Evolutionary conservation across 1,140 invertebrate genomes (phyloP), one percentile per base, ranked within the genome.

Genomic region (Papilio polyxenes): DNA sequence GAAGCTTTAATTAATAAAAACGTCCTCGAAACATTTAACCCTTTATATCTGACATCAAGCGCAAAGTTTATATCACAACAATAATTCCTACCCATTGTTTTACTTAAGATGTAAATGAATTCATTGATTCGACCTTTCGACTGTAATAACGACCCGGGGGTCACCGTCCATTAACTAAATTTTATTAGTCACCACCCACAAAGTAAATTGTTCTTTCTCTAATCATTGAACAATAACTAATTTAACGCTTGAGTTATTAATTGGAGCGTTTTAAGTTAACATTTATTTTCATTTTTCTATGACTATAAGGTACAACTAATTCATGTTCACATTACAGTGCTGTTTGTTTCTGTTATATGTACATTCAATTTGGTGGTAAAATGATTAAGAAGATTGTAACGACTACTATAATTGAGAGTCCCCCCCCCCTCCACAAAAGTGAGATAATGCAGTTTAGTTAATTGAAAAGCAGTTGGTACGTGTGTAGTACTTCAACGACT

Each of bases 81-180:
- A 59, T 59, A n/a, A 56, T n/a, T 56, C 7, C 2, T 37, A 72
- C 37, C 23, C 65, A 40, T 72, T 72, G 65, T 72, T 37, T 37
- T 59, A 59, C 56, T 72, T 72, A 40, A 72, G 65, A 40, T 72
- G 65, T 72, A 72, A 72, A 72, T 72, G 31, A 72, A 72, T 72
- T 72, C 31, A 72, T 72, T 72, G 31, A 72, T 65, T 65, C 62
- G 62, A 23, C 62, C 20, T 65, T 65, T 65, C 62, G 20, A 72
- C 65, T 72, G 11, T 72, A 72, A 65, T 65, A 65, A 72, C 31
- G 31, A 40, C 65, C 65, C 65, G 65, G 65, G 62, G 65, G 23
- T 17, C 11, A 40, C 65, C 65, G 31, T 72, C 65, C 11, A 37
- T 72, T 37, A 72, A 72, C 65, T 72, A 40, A 72, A 72, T 72